phyloP scores from a whole-genome alignment of 2,113 vertebrate species.

The Serinus canaria region DNA sequence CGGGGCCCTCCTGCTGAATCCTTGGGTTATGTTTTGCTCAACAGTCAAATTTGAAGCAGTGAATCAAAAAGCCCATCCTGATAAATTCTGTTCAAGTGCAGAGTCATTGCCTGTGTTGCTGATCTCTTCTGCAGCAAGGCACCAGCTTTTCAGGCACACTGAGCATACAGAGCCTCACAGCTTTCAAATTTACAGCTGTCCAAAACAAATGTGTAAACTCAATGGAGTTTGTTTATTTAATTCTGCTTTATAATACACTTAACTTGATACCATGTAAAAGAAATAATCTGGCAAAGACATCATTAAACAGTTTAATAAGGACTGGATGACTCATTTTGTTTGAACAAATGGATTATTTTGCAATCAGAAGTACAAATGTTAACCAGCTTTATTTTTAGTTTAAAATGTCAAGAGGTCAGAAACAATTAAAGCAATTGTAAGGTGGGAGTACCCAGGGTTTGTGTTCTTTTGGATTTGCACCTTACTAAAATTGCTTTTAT shows the following conservation, averaged over 20 bases:
- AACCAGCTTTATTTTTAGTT: conserved; percentile 70
- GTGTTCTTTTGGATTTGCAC: conserved; percentile 64
- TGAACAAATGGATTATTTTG: conserved; percentile 68
- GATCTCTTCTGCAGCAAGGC: background rate
- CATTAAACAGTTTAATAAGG: conserved; percentile 50
- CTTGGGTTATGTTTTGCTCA: background rate
- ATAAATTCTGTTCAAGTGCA: background rate
- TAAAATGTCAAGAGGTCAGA: conserved; percentile 66
- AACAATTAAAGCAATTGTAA: conserved; percentile 59
- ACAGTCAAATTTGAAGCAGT: background rate
- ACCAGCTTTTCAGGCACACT: background rate
- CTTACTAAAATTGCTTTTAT: conserved; percentile 67
- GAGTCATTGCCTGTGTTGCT: fast-evolving
- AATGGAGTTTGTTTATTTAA: conserved; percentile 40
- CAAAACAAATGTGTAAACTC: background rate
- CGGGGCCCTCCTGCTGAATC: background rate
- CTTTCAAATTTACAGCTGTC: background rate
- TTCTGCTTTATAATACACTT: conserved; percentile 37
- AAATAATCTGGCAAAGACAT: conserved; percentile 55
- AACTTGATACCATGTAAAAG: conserved; percentile 50
- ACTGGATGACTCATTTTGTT: conserved; percentile 56
- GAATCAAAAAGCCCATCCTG: background rate
- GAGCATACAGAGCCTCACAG: background rate
- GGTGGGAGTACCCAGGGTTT: conserved; percentile 42
- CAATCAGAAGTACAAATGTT: conserved; percentile 69